Percentiles rank a stretch among this genome's conserved stretches.
Conservation (phyloP, 1,140 invertebrate species). For the Drosophila pseudoananassae region DNA sequence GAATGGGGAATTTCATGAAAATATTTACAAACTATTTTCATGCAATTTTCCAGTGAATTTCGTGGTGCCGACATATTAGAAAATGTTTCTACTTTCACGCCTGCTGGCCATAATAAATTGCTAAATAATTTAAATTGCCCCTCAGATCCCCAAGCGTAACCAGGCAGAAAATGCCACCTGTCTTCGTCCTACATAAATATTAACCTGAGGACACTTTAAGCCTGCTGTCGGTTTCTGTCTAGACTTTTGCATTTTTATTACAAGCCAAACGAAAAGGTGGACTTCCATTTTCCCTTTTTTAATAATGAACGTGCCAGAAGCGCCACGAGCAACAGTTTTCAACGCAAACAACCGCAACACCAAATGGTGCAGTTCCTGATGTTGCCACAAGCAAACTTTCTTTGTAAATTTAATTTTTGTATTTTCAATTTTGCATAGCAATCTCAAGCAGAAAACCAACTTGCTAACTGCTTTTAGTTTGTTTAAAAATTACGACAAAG, state of each 20-base stretch:
- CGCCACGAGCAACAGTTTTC: slow-evolving; percentile 40
- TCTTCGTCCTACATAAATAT: slow-evolving; percentile 50
- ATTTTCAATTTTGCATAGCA: slow-evolving; percentile 30
- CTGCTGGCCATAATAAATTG: slow-evolving; percentile 48
- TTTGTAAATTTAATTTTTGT: slow-evolving; percentile 26
- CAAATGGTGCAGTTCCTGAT: slow-evolving; percentile 38
- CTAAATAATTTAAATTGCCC: slow-evolving; percentile 62
- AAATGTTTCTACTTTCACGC: slow-evolving; percentile 16
- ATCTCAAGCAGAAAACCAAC: slow-evolving; percentile 2
- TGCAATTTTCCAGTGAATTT: slow-evolving; percentile 61
- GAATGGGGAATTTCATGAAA: slow-evolving; percentile 22
- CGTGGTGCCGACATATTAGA: slow-evolving; percentile 31
- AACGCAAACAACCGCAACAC: slow-evolving; percentile 28
- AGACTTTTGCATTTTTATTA: slow-evolving; percentile 51
- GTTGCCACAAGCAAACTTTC: slow-evolving; percentile 34
- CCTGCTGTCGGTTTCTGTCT: slow-evolving; percentile 34
- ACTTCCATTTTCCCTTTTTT: slow-evolving; percentile 15
- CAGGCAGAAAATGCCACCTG: slow-evolving; percentile 38
- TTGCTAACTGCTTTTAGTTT: neutral
- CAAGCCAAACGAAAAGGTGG: neutral
- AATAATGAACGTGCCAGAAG: slow-evolving; percentile 43
- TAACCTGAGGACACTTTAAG: slow-evolving; percentile 25
- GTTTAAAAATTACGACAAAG: neutral
- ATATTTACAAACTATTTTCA: slow-evolving; percentile 47
- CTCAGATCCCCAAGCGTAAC: slow-evolving; percentile 11